Conservation (phyloP, 1,140 invertebrate species). For the Hyles vespertilio region DNA sequence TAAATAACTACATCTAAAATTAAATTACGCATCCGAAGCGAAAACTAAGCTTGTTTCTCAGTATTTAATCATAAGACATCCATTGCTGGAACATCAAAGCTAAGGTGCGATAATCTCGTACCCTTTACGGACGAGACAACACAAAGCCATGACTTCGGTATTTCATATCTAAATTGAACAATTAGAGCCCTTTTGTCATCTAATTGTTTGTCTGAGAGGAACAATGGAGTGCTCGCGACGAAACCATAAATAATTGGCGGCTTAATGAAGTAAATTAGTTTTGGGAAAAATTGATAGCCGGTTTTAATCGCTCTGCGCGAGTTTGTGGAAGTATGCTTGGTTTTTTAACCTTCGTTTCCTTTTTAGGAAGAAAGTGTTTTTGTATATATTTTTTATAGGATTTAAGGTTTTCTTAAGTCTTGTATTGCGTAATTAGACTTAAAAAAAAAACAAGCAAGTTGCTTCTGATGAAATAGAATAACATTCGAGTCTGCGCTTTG, state of each 20-base stretch:
- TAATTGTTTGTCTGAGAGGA: conserved; percentile 36
- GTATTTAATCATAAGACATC: conserved; percentile 1
- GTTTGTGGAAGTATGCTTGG: background rate
- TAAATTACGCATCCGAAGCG: too few relatives aligned
- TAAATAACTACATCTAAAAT: too few relatives aligned
- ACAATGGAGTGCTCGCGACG: conserved; percentile 17
- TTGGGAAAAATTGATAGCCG: background rate
- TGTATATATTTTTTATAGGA: too few relatives aligned
- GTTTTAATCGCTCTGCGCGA: background rate
- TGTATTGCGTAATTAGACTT: too few relatives aligned
- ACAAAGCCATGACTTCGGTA: conserved; percentile 18
- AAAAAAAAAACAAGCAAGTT: too few relatives aligned
- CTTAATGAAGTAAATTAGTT: conserved; percentile 24
- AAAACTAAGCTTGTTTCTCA: too few relatives aligned
- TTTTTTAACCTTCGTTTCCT: too few relatives aligned
- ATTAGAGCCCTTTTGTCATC: conserved; percentile 36
- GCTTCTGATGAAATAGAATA: too few relatives aligned
- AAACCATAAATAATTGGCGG: conserved; percentile 31
- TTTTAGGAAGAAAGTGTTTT: too few relatives aligned
- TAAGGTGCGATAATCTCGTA: conserved; percentile 11
- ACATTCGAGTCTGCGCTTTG: too few relatives aligned
- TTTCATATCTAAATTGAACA: conserved; percentile 32
- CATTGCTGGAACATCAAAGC: conserved; percentile 5
- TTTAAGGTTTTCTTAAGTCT: too few relatives aligned
- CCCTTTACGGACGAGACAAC: conserved; percentile 1